Base-by-base conservation (phyloP, 1,140 invertebrate species). In the Triops cancriformis region DNA sequence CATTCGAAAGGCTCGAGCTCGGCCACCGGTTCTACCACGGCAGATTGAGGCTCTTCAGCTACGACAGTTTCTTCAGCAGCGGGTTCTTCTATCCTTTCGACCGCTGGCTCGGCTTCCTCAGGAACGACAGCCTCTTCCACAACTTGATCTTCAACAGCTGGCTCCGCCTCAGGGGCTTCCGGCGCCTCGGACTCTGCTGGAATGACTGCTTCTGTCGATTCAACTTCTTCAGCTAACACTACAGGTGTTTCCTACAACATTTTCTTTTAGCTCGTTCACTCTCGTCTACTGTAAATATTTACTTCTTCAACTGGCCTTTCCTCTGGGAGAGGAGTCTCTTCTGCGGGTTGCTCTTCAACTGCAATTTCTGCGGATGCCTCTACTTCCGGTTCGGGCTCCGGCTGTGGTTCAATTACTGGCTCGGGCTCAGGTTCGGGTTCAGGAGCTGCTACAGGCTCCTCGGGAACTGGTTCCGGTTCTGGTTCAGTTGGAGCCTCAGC, bases 151-250 rank as follows among this genome's bases (percentile, higher is more conserved):
- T 64, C 51, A 64, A 64, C 45, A 64, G 45, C 51, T 64, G 51
- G 51, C 51, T 64, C 51, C 7, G 51, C 1, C 51, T 9, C 10
- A 64, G 23, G 0, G 14, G 10, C 51, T 64, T 64, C 51, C 23
- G 4, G 11, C 51, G 23, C 18, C 14, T 64, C 51, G 6, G 14
- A 64, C 51, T 64, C 6, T 64, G 51, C 14, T 64, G 51, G 51
- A 64, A 64, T 64, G 51, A 64, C 51, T 64, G 51, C 51, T 64
- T 64, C 51, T 64, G 51, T 64, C 23, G 51, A 64, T 64, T 64
- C 51, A 23, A 18, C 18, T 64, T 64, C 51, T 64, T 64, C 51
- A 14, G 51, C 51, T 64, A 23, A 64, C 18, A 64, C 51, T 14
- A 64, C 18, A 64, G 51, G n/a, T 23, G 51, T 64, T 18, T 64